A percentile compares a stretch with the other conserved stretches of the same genome.
These are phyloP conservation scores for Aphelenchoides avenae DNA, from an alignment of 1,140 invertebrate species.

Conservation along the genomic window DNA sequence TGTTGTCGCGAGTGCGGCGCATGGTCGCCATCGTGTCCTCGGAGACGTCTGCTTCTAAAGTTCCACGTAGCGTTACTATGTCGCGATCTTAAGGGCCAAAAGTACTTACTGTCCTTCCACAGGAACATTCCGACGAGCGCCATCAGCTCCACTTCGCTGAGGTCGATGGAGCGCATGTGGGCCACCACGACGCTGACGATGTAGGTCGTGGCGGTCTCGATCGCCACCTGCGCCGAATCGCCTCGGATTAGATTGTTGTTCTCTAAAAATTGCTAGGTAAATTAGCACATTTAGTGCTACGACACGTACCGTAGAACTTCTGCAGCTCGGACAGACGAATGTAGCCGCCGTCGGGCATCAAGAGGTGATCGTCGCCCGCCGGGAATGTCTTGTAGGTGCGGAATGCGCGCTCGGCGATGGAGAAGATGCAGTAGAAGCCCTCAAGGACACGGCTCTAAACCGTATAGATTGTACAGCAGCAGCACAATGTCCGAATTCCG, in stretches of 20 bases:
- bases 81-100: constrained; percentile 1
- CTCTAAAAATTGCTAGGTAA: too few relatives aligned
- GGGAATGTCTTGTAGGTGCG: constrained; percentile 41
- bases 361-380: constrained; percentile 29
- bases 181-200: constrained; percentile 40
- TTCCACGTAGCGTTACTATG: neutral
- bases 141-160: constrained; percentile 42
- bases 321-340: constrained; percentile 35
- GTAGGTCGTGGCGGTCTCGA: constrained; percentile 43
- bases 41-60: constrained; percentile 24
- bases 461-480: too few relatives aligned
- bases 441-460: constrained; percentile 35
- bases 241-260: constrained; percentile 30
- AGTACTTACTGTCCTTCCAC: constrained; percentile 35
- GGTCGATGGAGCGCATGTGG: constrained; percentile 40
- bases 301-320: constrained; percentile 51
- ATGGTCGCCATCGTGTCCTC: constrained; percentile 20
- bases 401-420: constrained; percentile 41
- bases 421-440: constrained; percentile 43
- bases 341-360: constrained; percentile 45
- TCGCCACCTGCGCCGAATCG: constrained; percentile 39
- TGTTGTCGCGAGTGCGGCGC: constrained; percentile 23
- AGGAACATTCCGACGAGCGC: constrained; percentile 39
- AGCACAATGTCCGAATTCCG: neutral
- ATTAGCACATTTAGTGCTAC: too few relatives aligned